phyloP scores from a whole-genome alignment of 2,888 invertebrate genomes.

The Spisula subtruncata region DNA sequence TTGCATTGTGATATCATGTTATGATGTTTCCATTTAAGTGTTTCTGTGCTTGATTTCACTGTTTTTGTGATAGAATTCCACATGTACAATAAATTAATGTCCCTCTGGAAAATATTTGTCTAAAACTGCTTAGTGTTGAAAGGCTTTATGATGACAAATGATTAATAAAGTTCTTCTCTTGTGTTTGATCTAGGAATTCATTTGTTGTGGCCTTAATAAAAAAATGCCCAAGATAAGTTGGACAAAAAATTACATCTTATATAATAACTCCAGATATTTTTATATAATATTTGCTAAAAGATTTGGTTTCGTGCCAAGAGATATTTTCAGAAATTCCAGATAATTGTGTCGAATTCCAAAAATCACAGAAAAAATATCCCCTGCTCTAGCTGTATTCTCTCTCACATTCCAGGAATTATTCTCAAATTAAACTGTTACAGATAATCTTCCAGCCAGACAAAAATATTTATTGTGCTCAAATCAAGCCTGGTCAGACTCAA shows the following conservation, averaged over 20 bases:
- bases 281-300: background rate
- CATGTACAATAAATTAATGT: constrained; percentile 1
- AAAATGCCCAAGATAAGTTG: background rate
- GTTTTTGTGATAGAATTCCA: background rate
- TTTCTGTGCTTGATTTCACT: background rate
- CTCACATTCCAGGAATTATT: background rate
- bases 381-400: too few relatives aligned
- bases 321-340: constrained; percentile 16
- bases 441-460: background rate
- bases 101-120: background rate
- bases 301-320: constrained; percentile 4
- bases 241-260: background rate
- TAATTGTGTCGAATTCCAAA: constrained; percentile 15
- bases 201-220: background rate
- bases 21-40: background rate
- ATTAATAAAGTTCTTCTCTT: background rate
- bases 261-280: background rate
- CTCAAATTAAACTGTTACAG: background rate
- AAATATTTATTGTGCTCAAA: background rate
- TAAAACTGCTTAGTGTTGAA: background rate
- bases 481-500: background rate
- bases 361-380: background rate
- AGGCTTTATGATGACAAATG: background rate
- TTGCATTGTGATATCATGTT: background rate
- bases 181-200: background rate